Evolutionary conservation across 2,888 invertebrate species (phyloP), one percentile per base, ranked within the genome.

Genomic region (Cataglyphis albicans): DNA sequence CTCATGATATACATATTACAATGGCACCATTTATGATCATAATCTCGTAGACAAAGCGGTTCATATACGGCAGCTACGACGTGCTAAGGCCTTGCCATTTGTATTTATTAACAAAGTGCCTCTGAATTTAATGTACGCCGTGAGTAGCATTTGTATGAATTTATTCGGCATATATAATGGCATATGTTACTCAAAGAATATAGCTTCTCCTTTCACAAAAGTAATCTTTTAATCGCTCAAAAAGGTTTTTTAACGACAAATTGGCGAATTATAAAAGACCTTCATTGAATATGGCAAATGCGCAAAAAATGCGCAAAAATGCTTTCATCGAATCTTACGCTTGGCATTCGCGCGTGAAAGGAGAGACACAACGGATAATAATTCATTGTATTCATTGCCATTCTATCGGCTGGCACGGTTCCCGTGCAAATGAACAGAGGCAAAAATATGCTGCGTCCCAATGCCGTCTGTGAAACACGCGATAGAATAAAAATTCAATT

Each of bases 341-440:
- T 67, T 67, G 32, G 76, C 32, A n/a, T 75, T 67, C 41, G 57
- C 21, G 44, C 68, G 44, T 12, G 41, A 78, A 78, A 57, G 41
- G 21, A 41, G 65, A 52, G 15, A 59, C 25, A 48, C 32, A 35
- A 25, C 44, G 78, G 61, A 83, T 25, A 75, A 70, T 88, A 88
- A 87, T 87, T 88, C 75, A 86, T 85, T 52, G 70, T 85, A 83
- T 87, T 87, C 87, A 87, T 78, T 78, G 86, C 83, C 83, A 55
- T 59, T 65, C 75, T 72, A 85, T 88, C 83, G 86, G 81, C 73
- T 88, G 88, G 88, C 82, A 57, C 48, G 64, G 76, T 82, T 86
- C 87, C 88, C 85, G 82, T 85, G n/a, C n/a, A 84, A 88, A 85
- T 81, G 87, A 88, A 85, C 81, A 84, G 73, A 83, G 55, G 44